phyloP scores from a whole-genome alignment of 35 echinoderm and acorn worm genomes.

The Ptychodera flava region DNA sequence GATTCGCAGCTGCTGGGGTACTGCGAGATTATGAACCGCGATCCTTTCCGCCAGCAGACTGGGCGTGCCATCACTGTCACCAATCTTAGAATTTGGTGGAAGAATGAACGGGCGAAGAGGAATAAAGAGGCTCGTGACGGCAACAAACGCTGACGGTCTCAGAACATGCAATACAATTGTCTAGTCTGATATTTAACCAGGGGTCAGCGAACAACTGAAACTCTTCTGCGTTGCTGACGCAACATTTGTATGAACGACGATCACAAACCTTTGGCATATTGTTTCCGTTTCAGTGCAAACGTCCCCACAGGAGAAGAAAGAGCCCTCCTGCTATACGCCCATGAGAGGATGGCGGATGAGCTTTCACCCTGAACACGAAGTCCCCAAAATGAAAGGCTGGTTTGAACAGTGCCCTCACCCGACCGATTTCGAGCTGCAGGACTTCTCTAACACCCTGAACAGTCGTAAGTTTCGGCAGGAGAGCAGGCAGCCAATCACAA shows the following conservation, averaged over 20 bases:
- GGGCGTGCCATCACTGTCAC: conserved; percentile 9
- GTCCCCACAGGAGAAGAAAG: background rate
- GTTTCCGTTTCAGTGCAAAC: background rate
- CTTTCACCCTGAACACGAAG: conserved; percentile 19
- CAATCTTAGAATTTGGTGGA: conserved; percentile 38
- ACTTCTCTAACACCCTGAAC: conserved; percentile 28
- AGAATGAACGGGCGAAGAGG: conserved; percentile 29
- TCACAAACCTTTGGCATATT: no score
- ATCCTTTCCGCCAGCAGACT: background rate
- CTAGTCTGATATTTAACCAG: no score
- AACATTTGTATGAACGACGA: no score
- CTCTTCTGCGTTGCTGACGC: no score
- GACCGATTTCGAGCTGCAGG: background rate
- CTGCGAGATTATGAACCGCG: conserved; percentile 20
- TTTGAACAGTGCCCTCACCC: conserved; percentile 17
- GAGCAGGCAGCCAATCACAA: conserved; percentile 3
- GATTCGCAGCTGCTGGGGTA: conserved; percentile 23
- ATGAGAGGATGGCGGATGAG: conserved; percentile 8
- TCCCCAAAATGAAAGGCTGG: conserved; percentile 17
- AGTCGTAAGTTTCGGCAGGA: background rate
- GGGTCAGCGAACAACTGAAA: no score
- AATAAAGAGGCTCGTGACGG: background rate
- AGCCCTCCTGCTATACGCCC: background rate
- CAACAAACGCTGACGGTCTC: background rate
- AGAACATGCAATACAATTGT: no score